A percentile compares a stretch with the other conserved stretches of the same genome.
Evolutionary conservation across 35 echinoderm and acorn worm species (phyloP).

Genomic region (Lytechinus pictus): DNA sequence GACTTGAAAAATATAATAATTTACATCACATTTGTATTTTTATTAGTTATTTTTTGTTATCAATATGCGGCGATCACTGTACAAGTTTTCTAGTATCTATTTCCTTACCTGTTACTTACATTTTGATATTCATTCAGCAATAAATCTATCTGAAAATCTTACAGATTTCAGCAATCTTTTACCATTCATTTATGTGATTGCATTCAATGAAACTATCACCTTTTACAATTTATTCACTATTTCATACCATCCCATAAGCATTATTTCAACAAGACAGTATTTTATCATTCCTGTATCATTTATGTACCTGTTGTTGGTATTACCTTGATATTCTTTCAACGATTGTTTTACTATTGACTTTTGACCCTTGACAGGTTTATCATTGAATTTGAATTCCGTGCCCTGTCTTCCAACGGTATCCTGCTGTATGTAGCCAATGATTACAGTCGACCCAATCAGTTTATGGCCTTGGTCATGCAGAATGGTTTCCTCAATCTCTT

Average conservation of each 20-base stretch:
- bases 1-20: too few relatives aligned
- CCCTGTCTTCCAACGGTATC: constrained; percentile 75
- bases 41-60: too few relatives aligned
- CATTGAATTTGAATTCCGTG: constrained; percentile 76
- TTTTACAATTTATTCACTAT: background rate
- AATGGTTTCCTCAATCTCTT: constrained; percentile 76
- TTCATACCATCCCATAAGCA: background rate
- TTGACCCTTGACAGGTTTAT: constrained; percentile 70
- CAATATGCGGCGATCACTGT: too few relatives aligned
- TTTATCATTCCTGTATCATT: background rate
- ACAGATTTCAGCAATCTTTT: background rate
- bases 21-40: too few relatives aligned
- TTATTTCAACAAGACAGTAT: background rate
- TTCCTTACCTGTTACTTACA: too few relatives aligned
- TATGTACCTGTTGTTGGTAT: background rate
- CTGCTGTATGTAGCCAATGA: constrained; percentile 74
- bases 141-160: too few relatives aligned
- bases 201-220: background rate
- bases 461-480: constrained; percentile 64
- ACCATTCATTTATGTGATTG: background rate
- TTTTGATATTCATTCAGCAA: too few relatives aligned
- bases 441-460: constrained; percentile 38
- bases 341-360: too few relatives aligned
- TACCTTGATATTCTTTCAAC: background rate
- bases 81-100: too few relatives aligned